Evolutionary conservation across 2,113 vertebrate species (phyloP).

Genomic region (Chinchilla lanigera): DNA sequence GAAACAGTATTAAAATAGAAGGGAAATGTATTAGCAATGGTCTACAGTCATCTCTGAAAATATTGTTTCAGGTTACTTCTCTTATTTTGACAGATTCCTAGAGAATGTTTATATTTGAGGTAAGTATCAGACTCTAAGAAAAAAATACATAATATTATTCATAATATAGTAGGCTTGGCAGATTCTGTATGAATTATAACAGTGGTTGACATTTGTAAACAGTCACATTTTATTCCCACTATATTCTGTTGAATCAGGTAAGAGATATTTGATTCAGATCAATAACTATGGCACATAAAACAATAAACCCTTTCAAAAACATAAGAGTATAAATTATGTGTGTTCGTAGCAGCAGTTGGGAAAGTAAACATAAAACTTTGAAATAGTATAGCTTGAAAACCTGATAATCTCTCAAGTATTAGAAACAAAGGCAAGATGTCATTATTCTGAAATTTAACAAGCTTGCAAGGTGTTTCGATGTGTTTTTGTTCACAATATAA

Average conservation of each 20-base stretch:
- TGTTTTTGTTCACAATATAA: background rate
- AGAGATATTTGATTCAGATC: constrained; percentile 76
- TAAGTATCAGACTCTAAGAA: constrained; percentile 70
- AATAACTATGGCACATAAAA: constrained; percentile 69
- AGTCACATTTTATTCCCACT: constrained; percentile 79
- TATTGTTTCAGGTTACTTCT: constrained; percentile 75
- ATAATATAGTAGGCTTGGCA: constrained; percentile 69
- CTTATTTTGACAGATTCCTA: constrained; percentile 76
- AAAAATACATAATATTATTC: constrained; percentile 77
- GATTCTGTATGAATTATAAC: constrained; percentile 70
- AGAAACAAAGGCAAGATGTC: constrained; percentile 61
- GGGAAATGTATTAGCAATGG: constrained; percentile 77
- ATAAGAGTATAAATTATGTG: constrained; percentile 68
- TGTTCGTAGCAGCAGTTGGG: constrained; percentile 35
- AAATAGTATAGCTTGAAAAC: constrained; percentile 65
- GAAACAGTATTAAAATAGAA: constrained; percentile 82
- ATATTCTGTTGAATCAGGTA: constrained; percentile 72
- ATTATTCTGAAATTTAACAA: constrained; percentile 57
- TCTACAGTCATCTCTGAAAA: constrained; percentile 78
- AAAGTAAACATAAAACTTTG: constrained; percentile 68
- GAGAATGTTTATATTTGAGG: constrained; percentile 78
- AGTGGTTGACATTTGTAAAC: constrained; percentile 74
- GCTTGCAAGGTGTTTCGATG: background rate
- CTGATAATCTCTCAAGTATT: constrained; percentile 71
- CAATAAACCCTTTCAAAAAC: constrained; percentile 73